Conservation (phyloP, 2,888 invertebrate genomes). For the Drosophila suboccidentalis region DNA sequence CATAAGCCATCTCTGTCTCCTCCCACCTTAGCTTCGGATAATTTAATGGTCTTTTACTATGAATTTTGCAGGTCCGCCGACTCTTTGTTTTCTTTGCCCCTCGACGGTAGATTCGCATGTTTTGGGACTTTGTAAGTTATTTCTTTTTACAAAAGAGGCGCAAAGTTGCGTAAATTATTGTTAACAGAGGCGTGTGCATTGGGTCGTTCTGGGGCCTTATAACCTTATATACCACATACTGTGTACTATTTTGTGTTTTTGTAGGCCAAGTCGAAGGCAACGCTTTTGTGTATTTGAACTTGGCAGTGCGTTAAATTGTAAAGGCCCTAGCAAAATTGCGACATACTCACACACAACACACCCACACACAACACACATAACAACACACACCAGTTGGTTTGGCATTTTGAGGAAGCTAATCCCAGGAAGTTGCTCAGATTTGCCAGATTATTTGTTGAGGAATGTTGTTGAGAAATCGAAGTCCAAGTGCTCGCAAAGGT, state of each 20-base stretch:
- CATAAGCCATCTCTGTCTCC: slow-evolving; percentile 3
- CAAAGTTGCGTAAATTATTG: slow-evolving; percentile 79
- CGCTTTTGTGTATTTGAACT: slow-evolving; percentile 79
- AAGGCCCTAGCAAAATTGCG: slow-evolving; percentile 66
- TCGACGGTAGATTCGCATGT: slow-evolving; percentile 31
- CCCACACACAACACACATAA: slow-evolving; percentile 4
- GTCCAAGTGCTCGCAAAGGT: slow-evolving; percentile 14
- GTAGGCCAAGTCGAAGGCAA: slow-evolving; percentile 54
- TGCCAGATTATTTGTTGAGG: slow-evolving; percentile 61
- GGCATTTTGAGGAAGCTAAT: slow-evolving; percentile 64
- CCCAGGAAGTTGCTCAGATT: slow-evolving; percentile 76
- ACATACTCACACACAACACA: slow-evolving; percentile 31
- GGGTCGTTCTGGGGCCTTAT: slow-evolving; percentile 39
- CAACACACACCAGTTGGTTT: slow-evolving; percentile 26
- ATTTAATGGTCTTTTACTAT: slow-evolving; percentile 80
- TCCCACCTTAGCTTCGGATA: slow-evolving; percentile 47
- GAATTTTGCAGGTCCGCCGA: slow-evolving; percentile 55
- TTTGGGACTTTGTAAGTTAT: slow-evolving; percentile 74
- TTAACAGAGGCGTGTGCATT: slow-evolving; percentile 76
- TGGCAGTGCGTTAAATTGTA: slow-evolving; percentile 79
- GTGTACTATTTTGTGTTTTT: slow-evolving; percentile 40
- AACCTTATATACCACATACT: slow-evolving; percentile 8
- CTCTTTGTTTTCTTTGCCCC: slow-evolving; percentile 25
- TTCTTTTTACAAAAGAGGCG: slow-evolving; percentile 79
- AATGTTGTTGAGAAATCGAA: slow-evolving; percentile 36